Evolutionary conservation across 2,113 vertebrate genomes (phyloP).

Genomic region (Oxyura jamaicensis): DNA sequence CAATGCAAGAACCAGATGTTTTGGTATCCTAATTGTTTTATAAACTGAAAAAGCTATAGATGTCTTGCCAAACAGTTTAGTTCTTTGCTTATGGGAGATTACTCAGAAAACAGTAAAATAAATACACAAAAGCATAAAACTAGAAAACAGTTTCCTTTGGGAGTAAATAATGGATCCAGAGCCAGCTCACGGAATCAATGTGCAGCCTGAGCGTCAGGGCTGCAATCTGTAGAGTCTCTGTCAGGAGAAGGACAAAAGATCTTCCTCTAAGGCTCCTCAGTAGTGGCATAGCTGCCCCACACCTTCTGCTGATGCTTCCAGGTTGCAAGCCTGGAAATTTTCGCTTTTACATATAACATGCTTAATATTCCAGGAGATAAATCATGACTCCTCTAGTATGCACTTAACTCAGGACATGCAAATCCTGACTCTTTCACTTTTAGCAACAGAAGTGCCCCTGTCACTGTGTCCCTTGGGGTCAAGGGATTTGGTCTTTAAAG

Average conservation of each 20-base stretch:
- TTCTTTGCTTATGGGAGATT: neutral
- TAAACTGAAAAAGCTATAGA: neutral
- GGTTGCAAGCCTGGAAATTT: neutral
- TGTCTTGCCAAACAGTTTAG: neutral
- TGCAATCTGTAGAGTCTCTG: neutral
- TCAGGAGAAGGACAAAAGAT: neutral
- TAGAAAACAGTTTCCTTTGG: neutral
- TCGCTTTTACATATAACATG: neutral
- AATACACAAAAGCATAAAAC: neutral
- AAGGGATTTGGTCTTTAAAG: neutral
- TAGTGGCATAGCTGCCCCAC: neutral
- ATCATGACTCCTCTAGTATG: neutral
- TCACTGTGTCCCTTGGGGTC: neutral
- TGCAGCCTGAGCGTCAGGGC: neutral
- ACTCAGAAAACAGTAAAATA: neutral
- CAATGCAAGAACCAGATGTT: slow-evolving; percentile 20
- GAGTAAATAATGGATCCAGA: neutral
- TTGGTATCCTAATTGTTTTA: neutral
- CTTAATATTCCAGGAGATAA: neutral
- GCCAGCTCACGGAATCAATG: neutral
- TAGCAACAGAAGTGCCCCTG: neutral
- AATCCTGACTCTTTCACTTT: neutral
- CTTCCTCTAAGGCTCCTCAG: neutral
- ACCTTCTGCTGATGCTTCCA: neutral
- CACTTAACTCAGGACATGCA: neutral